Percentiles rank a stretch among this genome's conserved stretches.
These are phyloP conservation scores for Platichthys stellatus DNA, from an alignment of 2,113 vertebrate species.

Conservation along the genomic window DNA sequence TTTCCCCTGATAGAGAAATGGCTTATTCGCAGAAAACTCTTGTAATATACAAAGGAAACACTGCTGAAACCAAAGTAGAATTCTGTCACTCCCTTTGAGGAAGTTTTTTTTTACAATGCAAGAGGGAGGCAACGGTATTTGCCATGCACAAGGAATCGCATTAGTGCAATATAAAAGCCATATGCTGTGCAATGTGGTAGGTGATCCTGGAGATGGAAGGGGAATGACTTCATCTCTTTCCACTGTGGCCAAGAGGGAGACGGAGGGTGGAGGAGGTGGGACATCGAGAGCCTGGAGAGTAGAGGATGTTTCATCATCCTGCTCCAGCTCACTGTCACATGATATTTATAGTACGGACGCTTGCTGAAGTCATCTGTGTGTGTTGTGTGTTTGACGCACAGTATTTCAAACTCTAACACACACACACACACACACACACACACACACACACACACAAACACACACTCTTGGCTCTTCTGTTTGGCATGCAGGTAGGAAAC, in stretches of 20 bases:
- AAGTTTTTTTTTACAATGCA: constrained; percentile 11
- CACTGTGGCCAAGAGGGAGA: constrained; percentile 56
- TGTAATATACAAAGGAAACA: neutral
- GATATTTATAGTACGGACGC: constrained; percentile 33
- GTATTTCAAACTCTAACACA: neutral
- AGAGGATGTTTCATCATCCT: constrained; percentile 51
- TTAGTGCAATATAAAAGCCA: constrained; percentile 57
- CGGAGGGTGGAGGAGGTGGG: constrained; percentile 35
- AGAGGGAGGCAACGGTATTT: constrained; percentile 1
- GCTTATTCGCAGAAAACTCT: no score
- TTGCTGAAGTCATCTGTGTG: constrained; percentile 13
- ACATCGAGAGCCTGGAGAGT: constrained; percentile 15
- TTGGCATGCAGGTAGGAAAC: constrained; percentile 36
- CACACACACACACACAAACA: neutral
- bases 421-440: neutral
- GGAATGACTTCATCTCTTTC: constrained; percentile 71
- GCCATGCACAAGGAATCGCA: constrained; percentile 21
- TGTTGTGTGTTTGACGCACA: neutral
- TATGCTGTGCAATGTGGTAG: constrained; percentile 57
- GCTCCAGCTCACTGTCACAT: constrained; percentile 46
- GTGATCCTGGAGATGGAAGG: constrained; percentile 53
- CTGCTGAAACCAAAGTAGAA: neutral
- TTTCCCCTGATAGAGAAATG: no score
- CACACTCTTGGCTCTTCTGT: neutral
- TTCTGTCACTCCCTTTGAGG: neutral